A percentile compares a stretch with the other conserved stretches of the same genome.
phyloP scores from a whole-genome alignment of 2,888 invertebrate species.

The Orthosia cruda region DNA sequence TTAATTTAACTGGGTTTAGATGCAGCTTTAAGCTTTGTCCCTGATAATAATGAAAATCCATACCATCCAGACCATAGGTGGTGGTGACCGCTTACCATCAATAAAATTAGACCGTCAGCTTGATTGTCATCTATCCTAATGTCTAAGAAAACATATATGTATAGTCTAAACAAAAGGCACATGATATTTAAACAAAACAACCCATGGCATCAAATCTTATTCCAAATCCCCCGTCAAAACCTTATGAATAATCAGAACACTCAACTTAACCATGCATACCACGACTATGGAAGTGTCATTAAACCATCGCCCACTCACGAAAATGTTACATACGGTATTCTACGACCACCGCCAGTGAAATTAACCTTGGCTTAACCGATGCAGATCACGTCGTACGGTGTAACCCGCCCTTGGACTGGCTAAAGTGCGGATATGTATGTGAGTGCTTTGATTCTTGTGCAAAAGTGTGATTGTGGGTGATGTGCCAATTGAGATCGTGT shows the following conservation, averaged over 20 bases:
- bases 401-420: conserved; percentile 70
- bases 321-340: conserved; percentile 58
- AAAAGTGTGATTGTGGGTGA: conserved; percentile 57
- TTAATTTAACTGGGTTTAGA: too few relatives aligned
- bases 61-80: too few relatives aligned
- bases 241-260: conserved; percentile 26
- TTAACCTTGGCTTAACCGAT: conserved; percentile 69
- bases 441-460: conserved; percentile 63
- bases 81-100: too few relatives aligned
- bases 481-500: conserved; percentile 57
- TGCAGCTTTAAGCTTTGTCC: too few relatives aligned
- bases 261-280: conserved; percentile 43
- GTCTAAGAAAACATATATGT: too few relatives aligned
- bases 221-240: neutral
- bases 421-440: conserved; percentile 67
- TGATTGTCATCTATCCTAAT: too few relatives aligned
- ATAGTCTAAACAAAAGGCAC: too few relatives aligned
- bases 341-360: conserved; percentile 65
- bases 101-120: too few relatives aligned
- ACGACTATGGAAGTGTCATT: conserved; percentile 57
- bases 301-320: conserved; percentile 52
- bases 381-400: conserved; percentile 62
- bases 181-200: neutral
- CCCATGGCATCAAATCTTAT: neutral
- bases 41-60: too few relatives aligned